Evolutionary conservation across 1,140 invertebrate genomes (phyloP).

Genomic region (Ctenoplectra terminalis): DNA sequence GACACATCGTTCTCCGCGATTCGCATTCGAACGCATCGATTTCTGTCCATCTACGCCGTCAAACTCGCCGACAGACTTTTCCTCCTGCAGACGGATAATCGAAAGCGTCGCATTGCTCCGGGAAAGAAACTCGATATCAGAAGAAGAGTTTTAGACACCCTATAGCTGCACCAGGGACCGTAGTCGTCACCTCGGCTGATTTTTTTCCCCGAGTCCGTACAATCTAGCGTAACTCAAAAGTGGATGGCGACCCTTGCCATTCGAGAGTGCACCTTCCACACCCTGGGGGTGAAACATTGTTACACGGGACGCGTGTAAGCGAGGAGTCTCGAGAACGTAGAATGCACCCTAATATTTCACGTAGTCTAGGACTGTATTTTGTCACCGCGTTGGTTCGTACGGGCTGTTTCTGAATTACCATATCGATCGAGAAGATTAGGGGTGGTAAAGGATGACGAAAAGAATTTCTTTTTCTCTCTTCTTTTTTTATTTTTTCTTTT

Average conservation of each 20-base stretch:
- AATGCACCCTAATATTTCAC: constrained; percentile 8
- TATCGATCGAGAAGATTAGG: no score
- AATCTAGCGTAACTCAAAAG: constrained; percentile 34
- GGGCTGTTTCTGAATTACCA: no score
- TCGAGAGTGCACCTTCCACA: constrained; percentile 7
- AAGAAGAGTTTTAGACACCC: not conserved
- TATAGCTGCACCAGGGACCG: not conserved
- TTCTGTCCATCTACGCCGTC: not conserved
- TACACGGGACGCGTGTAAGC: not conserved
- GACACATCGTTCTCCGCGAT: not conserved
- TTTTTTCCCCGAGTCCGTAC: constrained; percentile 14
- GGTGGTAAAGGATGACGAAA: no score
- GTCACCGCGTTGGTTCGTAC: no score
- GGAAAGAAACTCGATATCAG: not conserved
- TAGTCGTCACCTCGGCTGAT: constrained; percentile 13
- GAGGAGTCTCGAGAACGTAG: constrained; percentile 4
- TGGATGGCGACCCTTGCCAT: constrained; percentile 1
- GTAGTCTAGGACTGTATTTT: not conserved
- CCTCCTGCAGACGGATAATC: not conserved
- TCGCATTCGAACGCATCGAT: constrained; percentile 3
- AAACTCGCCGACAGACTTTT: not conserved
- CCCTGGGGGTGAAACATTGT: constrained; percentile 18
- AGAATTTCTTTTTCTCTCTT: no score
- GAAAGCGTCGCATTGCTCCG: not conserved
- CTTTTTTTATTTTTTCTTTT: no score